phyloP scores from a whole-genome alignment of 2,113 vertebrate species.

The Scortum barcoo region DNA sequence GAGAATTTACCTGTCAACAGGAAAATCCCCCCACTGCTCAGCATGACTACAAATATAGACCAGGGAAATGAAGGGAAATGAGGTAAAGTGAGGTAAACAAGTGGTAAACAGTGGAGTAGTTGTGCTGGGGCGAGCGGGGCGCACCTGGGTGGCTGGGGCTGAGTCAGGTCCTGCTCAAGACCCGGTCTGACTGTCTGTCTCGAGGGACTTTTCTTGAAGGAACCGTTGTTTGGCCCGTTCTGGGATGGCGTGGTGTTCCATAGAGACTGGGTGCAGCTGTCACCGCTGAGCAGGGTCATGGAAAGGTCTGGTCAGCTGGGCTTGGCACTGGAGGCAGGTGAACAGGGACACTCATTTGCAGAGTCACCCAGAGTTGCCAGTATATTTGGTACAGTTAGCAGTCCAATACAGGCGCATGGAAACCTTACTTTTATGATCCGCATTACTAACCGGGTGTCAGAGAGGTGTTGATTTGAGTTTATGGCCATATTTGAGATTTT shows the following conservation, averaged over 20 bases:
- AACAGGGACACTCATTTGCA: constrained; percentile 30
- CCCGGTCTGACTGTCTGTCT: constrained; percentile 57
- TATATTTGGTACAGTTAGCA: constrained; percentile 1
- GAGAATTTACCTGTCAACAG: constrained; percentile 50
- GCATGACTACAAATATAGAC: constrained; percentile 60
- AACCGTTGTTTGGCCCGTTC: constrained; percentile 54
- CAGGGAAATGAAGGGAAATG: constrained; percentile 51
- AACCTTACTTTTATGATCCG: not conserved
- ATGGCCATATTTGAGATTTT: not conserved
- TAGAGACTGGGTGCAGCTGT: constrained; percentile 55
- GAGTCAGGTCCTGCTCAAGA: constrained; percentile 66
- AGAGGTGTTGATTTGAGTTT: not conserved
- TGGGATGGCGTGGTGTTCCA: constrained; percentile 54
- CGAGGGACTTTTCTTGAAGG: constrained; percentile 58
- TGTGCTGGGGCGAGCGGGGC: constrained; percentile 46
- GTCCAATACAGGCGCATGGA: not conserved
- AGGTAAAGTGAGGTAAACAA: constrained; percentile 74
- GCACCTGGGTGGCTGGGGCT: constrained; percentile 65
- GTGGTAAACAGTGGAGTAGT: constrained; percentile 59
- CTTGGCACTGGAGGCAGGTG: constrained; percentile 44
- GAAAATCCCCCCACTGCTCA: constrained; percentile 61
- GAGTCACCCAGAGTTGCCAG: constrained; percentile 37
- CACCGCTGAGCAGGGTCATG: constrained; percentile 68
- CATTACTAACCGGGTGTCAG: not conserved
- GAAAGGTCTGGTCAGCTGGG: constrained; percentile 71